Evolutionary conservation across 2,888 invertebrate species (phyloP), one percentile per base, ranked within the genome.

Genomic region (Marronus borbonicus): DNA sequence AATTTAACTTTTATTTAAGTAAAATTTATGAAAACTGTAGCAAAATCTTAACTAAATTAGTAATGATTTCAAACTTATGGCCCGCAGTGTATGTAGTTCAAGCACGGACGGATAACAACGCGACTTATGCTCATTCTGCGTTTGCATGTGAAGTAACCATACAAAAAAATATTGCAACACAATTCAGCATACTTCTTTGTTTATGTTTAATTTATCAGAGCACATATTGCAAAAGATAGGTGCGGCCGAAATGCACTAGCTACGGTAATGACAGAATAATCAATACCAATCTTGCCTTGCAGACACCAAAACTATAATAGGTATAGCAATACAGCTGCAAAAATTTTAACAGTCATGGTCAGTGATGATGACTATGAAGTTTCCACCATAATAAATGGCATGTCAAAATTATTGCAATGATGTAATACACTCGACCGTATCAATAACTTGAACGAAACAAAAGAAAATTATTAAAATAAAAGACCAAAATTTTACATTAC

Each of bases 171-270:
- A 77, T 76, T 68, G 52, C 77, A 75, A 74, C 77, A 79, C 75
- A 77, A 64, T 75, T 52, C 79, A 20, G 58, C 39, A 39, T 69
- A 75, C 77, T 72, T 79, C 68, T 77, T 75, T 64, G 69, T 79
- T 79, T 77, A 79, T 79, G 77, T 79, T 79, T 77, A 79, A 79
- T 79, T 79, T 79, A 79, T 79, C 74, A 79, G 77, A 79, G 79
- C 77, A 79, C 79, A 79, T 55, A 78, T 74, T 75, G 75, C 75
- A 69, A 60, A 66, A 78, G 70, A 77, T 69, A 79, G 68, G 66
- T 70, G 76, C 79, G 77, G 55, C 68, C 75, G 58, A 79, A 69
- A 77, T 78, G 72, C 79, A 77, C 72, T 72, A 60, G 55, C 77
- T 69, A 72, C 44, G 70, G 62, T 70, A 76, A 62, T 49, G 58